Evolutionary conservation across 2,888 invertebrate genomes (phyloP).

Genomic region (Diadegma fenestrale): DNA sequence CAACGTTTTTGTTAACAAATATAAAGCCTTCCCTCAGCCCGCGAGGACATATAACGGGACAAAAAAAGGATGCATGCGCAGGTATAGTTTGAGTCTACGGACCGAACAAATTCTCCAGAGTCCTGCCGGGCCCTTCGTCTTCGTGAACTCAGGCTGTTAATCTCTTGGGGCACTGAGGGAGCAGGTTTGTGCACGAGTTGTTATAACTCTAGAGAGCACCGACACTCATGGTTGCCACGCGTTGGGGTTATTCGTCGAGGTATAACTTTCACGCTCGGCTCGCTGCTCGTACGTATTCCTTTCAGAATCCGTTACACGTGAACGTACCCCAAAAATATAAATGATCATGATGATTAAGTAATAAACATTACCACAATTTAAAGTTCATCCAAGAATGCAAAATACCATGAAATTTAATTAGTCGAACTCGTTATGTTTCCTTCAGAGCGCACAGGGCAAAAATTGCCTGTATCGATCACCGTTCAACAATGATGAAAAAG

Average conservation of each 20-base stretch:
- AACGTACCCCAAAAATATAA: background rate
- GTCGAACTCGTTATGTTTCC: background rate
- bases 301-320: background rate
- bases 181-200: conserved; percentile 39
- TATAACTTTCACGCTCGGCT: conserved; percentile 31
- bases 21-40: conserved; percentile 48
- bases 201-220: conserved; percentile 42
- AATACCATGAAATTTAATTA: background rate
- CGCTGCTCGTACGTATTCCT: background rate
- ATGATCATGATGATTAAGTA: conserved; percentile 2
- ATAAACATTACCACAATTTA: background rate
- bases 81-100: conserved; percentile 2
- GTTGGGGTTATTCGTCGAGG: conserved; percentile 42
- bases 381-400: background rate
- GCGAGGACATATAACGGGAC: conserved; percentile 8
- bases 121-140: conserved; percentile 59
- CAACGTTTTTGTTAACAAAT: conserved; percentile 24
- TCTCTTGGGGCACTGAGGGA: conserved; percentile 31
- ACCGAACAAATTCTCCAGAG: conserved; percentile 60
- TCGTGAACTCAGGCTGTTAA: conserved; percentile 47
- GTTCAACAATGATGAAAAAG: no score
- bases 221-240: conserved; percentile 28
- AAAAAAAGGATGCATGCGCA: conserved; percentile 22
- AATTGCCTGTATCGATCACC: no score
- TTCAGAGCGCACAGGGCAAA: no score